These are phyloP conservation scores for Coenonympha glycerion DNA, from an alignment of 2,888 invertebrate species.

Conservation along the genomic window DNA sequence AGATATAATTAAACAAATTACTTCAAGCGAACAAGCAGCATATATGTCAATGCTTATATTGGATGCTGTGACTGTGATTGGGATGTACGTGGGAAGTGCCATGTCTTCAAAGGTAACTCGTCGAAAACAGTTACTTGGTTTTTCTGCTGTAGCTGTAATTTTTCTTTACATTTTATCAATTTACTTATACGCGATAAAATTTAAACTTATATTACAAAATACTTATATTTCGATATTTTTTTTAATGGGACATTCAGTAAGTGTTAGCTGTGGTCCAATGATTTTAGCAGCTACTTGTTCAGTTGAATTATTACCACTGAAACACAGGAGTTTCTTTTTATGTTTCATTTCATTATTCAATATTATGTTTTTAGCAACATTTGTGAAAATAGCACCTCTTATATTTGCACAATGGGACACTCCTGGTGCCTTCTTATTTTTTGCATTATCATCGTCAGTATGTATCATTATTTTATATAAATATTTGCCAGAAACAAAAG, in stretches of 20 bases:
- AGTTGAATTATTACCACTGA: conserved; percentile 38
- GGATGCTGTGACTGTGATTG: conserved; percentile 26
- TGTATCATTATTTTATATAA: conserved; percentile 27
- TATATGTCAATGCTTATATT: conserved; percentile 19
- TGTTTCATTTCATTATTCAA: conserved; percentile 30
- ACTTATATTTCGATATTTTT: conserved; percentile 11
- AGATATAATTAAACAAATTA: conserved; percentile 19
- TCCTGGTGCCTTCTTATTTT: conserved; percentile 42
- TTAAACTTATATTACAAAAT: neutral
- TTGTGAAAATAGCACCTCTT: conserved; percentile 41
- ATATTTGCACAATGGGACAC: conserved; percentile 39
- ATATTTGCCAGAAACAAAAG: conserved; percentile 37
- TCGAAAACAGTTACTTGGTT: conserved; percentile 32
- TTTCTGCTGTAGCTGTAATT: neutral
- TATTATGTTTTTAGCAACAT: conserved; percentile 37
- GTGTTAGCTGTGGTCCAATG: conserved; percentile 32
- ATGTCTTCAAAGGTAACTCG: conserved; percentile 32
- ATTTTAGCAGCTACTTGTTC: conserved; percentile 34
- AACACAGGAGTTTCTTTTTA: conserved; percentile 41
- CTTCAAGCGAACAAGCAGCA: conserved; percentile 10
- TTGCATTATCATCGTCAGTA: conserved; percentile 24
- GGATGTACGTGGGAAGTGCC: conserved; percentile 35
- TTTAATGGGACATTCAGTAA: conserved; percentile 15
- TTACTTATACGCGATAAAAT: conserved; percentile 9
- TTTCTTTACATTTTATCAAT: conserved; percentile 3